Conservation (phyloP, 2,113 vertebrate genomes). For the Donacobius atricapilla region DNA sequence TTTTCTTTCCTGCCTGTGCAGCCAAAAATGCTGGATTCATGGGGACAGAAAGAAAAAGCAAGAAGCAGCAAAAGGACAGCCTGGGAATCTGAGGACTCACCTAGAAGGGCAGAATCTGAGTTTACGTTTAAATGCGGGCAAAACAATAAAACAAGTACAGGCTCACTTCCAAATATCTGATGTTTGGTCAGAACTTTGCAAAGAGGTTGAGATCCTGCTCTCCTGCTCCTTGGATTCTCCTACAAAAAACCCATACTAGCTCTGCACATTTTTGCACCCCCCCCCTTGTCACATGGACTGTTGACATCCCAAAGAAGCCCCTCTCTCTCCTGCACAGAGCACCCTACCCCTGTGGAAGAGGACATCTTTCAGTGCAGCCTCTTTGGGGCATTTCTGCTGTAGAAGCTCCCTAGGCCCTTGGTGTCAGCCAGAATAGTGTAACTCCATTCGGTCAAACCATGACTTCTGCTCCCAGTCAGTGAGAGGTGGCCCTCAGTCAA, state of each 20-base stretch:
- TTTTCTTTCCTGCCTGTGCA: background rate
- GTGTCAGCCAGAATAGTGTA: background rate
- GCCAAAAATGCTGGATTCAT: background rate
- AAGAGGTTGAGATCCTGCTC: background rate
- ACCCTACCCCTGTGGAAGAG: fast-evolving
- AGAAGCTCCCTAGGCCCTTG: fast-evolving
- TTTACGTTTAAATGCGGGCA: background rate
- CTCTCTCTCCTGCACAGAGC: background rate
- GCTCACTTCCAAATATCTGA: background rate
- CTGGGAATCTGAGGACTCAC: background rate
- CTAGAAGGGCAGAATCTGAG: background rate
- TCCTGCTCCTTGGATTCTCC: background rate
- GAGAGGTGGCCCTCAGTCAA: background rate
- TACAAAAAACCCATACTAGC: background rate
- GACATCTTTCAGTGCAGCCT: background rate
- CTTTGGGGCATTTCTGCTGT: background rate
- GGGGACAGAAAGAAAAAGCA: background rate
- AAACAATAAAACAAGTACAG: background rate
- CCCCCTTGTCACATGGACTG: too few relatives aligned
- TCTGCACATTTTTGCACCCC: background rate
- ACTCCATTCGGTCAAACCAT: background rate
- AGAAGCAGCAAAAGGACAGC: background rate
- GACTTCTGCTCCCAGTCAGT: background rate
- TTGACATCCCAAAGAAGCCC: background rate
- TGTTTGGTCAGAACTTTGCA: background rate